These are phyloP conservation scores for Berghia stephanieae DNA, from an alignment of 1,140 invertebrate genomes.

Conservation along the genomic window DNA sequence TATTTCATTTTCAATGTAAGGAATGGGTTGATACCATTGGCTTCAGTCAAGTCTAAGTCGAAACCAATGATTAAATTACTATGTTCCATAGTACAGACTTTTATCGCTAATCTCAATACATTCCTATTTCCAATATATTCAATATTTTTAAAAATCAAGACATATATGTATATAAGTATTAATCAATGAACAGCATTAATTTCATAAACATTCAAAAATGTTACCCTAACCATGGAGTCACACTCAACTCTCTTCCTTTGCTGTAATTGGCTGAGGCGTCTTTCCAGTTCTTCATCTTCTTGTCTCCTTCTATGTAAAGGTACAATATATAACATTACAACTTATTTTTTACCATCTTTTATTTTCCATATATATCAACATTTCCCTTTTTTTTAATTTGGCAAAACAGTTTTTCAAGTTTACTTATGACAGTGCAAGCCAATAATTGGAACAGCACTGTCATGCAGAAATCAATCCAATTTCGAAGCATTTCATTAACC, in stretches of 20 bases:
- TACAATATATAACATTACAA: background rate
- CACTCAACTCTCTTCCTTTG: constrained; percentile 48
- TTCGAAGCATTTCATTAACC: no score
- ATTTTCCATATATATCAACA: background rate
- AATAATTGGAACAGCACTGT: background rate
- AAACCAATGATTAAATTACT: no score
- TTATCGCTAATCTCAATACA: no score
- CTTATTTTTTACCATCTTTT: no score
- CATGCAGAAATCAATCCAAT: background rate
- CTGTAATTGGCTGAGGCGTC: constrained; percentile 45
- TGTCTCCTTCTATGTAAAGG: constrained; percentile 49
- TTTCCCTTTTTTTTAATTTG: background rate
- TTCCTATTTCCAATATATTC: background rate
- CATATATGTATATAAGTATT: background rate
- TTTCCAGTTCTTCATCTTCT: constrained; percentile 59
- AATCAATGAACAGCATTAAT: background rate
- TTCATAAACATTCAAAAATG: background rate
- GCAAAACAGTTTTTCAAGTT: background rate
- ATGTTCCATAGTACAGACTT: no score
- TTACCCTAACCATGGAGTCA: constrained; percentile 20
- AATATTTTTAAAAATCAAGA: background rate
- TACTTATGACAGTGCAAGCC: background rate
- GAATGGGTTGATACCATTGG: no score
- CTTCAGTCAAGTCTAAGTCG: no score
- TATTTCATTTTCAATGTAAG: no score